Base-by-base conservation (phyloP, 2,888 invertebrate species). In the Neoaliturus tenellus region DNA sequence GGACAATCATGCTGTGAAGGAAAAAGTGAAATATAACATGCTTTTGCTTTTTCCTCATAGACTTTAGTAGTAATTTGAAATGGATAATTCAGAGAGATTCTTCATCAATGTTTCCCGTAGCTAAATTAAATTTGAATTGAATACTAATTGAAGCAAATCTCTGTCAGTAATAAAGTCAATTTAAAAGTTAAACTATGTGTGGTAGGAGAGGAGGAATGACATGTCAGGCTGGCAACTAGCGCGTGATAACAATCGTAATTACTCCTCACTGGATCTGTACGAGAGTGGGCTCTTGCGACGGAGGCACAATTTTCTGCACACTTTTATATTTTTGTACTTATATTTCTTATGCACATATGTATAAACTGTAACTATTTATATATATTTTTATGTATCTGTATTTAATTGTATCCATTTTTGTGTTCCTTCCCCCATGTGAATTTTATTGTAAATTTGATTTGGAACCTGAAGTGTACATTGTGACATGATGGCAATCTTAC, bases 401-500 rank as follows among this genome's bases (percentile, higher is more conserved):
- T 85, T 55, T 80, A 62, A 71, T 85, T 80, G 73, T 81, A 39
- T 51, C 58, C 35, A 35, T 82, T 82, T 67, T 82, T 51, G 41
- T 51, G 48, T 82, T 55, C 28, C 55, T 71, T 67, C 39, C 35
- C 58, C 51, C 33, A 6, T 48, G 44, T 31, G 69, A 28, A 82
- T 81, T 81, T 83, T 62, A 55, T 75, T 82, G 71, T 82, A 82
- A 48, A 73, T 82, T 55, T 73, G 48, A 51, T 82, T 44, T 51
- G 58, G 82, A 85, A 51, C 82, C 71, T 25, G 55, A 82, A 73
- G 51, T 73, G 82, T 82, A 73, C 73, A 82, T 82, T 82, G 82
- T 73, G 73, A 82, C 84, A 86, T 84, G 83, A 83, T 85, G 86
- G 86, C 86, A 86, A 86, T 86, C 86, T 86, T 85, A 86, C 84